Evolutionary conservation across 2,113 vertebrate species (phyloP).

Genomic region (Gorsachius goisagi): DNA sequence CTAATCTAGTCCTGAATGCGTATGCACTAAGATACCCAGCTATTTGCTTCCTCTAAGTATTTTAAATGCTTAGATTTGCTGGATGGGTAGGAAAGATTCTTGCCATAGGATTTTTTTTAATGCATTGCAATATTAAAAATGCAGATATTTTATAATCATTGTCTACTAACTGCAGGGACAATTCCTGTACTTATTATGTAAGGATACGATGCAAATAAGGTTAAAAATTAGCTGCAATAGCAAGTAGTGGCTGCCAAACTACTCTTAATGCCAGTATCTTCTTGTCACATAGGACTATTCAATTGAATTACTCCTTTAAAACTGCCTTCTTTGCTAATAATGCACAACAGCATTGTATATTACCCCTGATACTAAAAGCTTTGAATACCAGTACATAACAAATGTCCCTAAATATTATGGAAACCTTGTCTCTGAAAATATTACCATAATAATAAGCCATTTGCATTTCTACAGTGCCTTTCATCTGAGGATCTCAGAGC

Average conservation of each 20-base stretch:
- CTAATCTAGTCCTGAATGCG: neutral
- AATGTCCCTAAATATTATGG: slow-evolving; percentile 10
- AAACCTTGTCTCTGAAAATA: slow-evolving; percentile 24
- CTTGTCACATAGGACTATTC: neutral
- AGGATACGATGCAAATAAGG: neutral
- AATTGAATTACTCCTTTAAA: neutral
- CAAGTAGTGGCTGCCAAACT: neutral
- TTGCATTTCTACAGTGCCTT: slow-evolving; percentile 15
- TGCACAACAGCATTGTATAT: neutral
- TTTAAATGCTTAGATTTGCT: neutral
- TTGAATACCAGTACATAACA: neutral
- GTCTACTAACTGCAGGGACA: neutral
- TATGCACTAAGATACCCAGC: neutral
- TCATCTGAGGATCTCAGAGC: neutral
- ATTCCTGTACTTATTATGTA: neutral
- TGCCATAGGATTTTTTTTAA: neutral
- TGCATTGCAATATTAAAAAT: neutral
- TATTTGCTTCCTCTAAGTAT: neutral
- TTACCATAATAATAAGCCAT: neutral
- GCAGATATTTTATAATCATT: neutral
- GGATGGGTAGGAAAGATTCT: neutral
- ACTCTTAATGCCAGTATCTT: neutral
- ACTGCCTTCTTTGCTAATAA: neutral
- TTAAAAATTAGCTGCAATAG: neutral
- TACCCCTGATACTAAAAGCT: neutral